phyloP scores from a whole-genome alignment of 2,113 vertebrate genomes.

The Platysteira castanea region DNA sequence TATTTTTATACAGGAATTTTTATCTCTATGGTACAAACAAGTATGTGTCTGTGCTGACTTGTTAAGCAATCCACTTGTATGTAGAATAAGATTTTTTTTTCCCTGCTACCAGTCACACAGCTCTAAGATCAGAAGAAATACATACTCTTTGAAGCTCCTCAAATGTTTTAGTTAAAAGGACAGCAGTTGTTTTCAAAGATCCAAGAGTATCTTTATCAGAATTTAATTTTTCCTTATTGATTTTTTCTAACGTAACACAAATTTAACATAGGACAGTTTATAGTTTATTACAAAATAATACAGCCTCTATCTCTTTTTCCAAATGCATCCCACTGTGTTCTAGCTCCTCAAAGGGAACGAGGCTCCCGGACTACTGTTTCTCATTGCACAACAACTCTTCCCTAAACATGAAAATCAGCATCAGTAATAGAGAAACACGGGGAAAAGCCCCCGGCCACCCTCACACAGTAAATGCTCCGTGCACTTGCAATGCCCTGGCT shows the following conservation, averaged over 20 bases:
- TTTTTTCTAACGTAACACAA: conserved; percentile 72
- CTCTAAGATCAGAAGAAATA: conserved; percentile 82
- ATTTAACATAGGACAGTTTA: conserved; percentile 73
- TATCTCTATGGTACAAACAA: conserved; percentile 87
- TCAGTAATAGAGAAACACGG: not conserved
- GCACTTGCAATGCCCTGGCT: not conserved
- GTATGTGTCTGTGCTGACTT: conserved; percentile 84
- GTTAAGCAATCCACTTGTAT: conserved; percentile 85
- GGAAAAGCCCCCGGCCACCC: not conserved
- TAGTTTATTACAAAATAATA: conserved; percentile 75
- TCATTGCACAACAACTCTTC: not conserved
- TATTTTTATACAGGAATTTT: conserved; percentile 87
- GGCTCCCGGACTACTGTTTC: not conserved
- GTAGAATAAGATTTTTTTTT: conserved; percentile 78
- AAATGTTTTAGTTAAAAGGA: conserved; percentile 85
- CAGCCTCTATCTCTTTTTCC: conserved; percentile 61
- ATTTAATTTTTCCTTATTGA: conserved; percentile 82
- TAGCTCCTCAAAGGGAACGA: not conserved
- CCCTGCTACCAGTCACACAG: conserved; percentile 79
- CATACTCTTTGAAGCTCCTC: conserved; percentile 82
- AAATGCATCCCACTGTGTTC: conserved; percentile 44
- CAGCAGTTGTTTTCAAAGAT: conserved; percentile 83
- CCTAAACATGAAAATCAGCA: not conserved
- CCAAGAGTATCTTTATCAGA: conserved; percentile 80
- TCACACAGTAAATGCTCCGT: not conserved